Base-by-base conservation (phyloP, 2,888 invertebrate genomes). In the Nymphalis urticae region DNA sequence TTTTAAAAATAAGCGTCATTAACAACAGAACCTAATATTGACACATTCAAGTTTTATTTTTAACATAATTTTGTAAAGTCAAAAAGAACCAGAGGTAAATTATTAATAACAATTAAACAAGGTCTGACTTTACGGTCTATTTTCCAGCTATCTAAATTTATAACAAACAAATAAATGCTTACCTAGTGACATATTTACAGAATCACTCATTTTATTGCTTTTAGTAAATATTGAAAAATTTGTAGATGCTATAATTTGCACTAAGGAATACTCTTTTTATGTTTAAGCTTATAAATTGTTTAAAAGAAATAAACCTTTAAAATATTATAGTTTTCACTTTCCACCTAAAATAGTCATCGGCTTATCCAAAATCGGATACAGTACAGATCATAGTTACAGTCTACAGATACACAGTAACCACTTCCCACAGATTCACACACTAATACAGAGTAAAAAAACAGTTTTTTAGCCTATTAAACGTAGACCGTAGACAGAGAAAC, bases 171-270 rank as follows among this genome's bases (percentile, higher is more conserved):
- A 24, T n/a, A 54, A 48, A 36, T 48, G 69, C 86, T 84, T 84
- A 90, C 91, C 91, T 66, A 91, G 76, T 69, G 91, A 90, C 90
- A 91, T 89, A 81, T 90, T 88, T 19, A 90, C 85, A 27, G 88
- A 82, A 78, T 91, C 91, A 48, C 85, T 82, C 91, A 91, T 91
- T 66, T 72, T 71, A 47, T 51, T 58, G 36, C 54, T 36, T 24
- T 19, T 16, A 50, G 6, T 13, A 8, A 32, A 19, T 42, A 36
- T 19, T 58, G 10, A 42, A 58, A 48, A 51, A 32, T 24, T 13
- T 7, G 17, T n/a, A 16, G 16, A 2, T 17, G 17, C 17, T 32
- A 56, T 17, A 54, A 24, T 56, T 2, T 56, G 32, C 7, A 17
- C 17, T 54, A 7, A 56, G 27, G 17, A n/a, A 27, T 32, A 17